Percentiles rank a stretch among this genome's conserved stretches.
phyloP scores from a whole-genome alignment of 2,113 vertebrate genomes.

The Trogon melanurus region DNA sequence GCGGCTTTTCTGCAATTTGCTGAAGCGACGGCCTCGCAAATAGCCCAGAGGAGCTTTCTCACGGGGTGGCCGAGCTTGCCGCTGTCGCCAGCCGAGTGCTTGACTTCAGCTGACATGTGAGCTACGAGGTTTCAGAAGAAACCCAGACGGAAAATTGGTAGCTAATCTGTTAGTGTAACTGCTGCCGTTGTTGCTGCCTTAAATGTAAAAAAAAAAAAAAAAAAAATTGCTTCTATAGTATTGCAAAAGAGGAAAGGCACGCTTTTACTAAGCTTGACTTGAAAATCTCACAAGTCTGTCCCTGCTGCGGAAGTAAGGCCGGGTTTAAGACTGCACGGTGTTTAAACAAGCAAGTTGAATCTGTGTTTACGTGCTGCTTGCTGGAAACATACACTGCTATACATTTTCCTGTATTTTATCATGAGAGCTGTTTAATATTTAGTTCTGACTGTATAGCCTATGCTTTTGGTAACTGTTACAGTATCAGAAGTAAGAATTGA shows the following conservation, averaged over 20 bases:
- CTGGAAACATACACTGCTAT: not conserved
- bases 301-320: not conserved
- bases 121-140: not conserved
- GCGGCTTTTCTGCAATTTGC: accelerated
- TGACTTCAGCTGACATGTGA: accelerated
- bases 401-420: not conserved
- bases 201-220: accelerated
- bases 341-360: not conserved
- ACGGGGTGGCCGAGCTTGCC: accelerated
- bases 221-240: accelerated
- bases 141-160: not conserved
- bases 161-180: not conserved
- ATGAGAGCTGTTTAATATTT: not conserved
- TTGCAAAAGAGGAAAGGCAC: not conserved
- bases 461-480: not conserved
- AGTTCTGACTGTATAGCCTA: accelerated
- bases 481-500: not conserved
- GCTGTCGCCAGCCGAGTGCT: not conserved
- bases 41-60: too few species aligned
- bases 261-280: not conserved
- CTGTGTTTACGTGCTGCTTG: not conserved
- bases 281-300: not conserved
- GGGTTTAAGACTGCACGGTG: too few species aligned
- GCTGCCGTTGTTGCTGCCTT: not conserved
- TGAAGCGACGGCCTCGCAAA: not conserved